These are phyloP conservation scores for Tragopan temminckii DNA, from an alignment of 2,797 vertebrate genomes.

Conservation along the genomic window DNA sequence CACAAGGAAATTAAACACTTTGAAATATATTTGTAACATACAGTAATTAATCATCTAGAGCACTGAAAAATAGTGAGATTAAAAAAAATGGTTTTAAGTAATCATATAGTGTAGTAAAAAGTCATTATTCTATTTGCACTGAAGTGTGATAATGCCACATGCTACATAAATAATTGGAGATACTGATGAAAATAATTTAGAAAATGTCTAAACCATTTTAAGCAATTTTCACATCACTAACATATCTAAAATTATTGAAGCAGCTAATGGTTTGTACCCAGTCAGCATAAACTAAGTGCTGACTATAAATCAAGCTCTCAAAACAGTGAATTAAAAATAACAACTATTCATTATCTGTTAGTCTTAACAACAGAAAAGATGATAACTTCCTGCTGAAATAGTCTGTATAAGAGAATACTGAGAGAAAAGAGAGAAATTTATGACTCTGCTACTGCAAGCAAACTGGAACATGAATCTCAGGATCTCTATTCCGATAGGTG, in stretches of 20 bases:
- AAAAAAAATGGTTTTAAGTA: not conserved
- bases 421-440: conserved; percentile 39
- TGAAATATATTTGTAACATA: not conserved
- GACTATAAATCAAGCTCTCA: conserved; percentile 48
- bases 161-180: not conserved
- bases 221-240: conserved; percentile 29
- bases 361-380: conserved; percentile 22
- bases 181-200: not conserved
- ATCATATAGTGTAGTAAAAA: not conserved
- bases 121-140: not conserved
- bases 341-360: conserved; percentile 35
- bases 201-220: not conserved
- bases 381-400: conserved; percentile 46
- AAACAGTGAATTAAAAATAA: conserved; percentile 37
- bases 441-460: conserved; percentile 16
- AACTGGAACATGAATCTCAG: conserved; percentile 15
- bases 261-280: conserved; percentile 3
- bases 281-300: conserved; percentile 38
- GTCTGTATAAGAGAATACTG: conserved; percentile 48
- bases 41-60: not conserved
- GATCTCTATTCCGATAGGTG: not conserved
- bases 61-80: not conserved
- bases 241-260: not conserved
- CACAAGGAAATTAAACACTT: not conserved
- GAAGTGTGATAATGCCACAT: not conserved